These are phyloP conservation scores for Rhabditoides inermis DNA, from an alignment of 2,888 invertebrate species.

Conservation along the genomic window DNA sequence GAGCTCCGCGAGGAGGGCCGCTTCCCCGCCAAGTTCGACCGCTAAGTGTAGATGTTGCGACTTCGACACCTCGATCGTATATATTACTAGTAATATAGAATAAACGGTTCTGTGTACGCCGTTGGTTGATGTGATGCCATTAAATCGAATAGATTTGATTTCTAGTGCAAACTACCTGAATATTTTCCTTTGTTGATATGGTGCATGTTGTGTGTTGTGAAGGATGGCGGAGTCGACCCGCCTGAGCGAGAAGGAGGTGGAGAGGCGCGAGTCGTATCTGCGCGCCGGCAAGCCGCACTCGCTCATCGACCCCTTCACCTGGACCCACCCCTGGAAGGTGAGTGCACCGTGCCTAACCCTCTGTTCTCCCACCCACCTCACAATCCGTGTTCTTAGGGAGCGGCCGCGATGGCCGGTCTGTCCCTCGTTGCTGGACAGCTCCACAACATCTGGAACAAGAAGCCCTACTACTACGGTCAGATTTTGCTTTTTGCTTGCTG, in stretches of 20 bases:
- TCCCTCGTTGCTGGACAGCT: conserved; percentile 20
- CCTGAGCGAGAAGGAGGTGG: conserved; percentile 34
- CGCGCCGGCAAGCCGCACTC: conserved; percentile 29
- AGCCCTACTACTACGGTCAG: conserved; percentile 47
- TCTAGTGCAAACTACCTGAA: no score
- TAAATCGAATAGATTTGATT: no score
- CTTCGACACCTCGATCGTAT: no score
- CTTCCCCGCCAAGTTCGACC: conserved; percentile 52
- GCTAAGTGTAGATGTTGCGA: no score
- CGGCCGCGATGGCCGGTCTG: conserved; percentile 26
- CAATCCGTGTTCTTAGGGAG: conserved; percentile 13
- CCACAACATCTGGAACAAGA: conserved; percentile 41
- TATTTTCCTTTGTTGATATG: no score
- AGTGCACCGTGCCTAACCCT: neutral
- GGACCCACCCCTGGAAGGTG: conserved; percentile 40
- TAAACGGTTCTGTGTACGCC: no score
- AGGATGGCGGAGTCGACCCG: conserved; percentile 42
- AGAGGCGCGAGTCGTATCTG: conserved; percentile 37
- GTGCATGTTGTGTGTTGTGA: no score
- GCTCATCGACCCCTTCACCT: conserved; percentile 45
- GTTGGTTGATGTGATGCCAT: no score
- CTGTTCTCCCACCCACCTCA: neutral
- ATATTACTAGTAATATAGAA: no score
- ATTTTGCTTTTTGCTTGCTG: neutral
- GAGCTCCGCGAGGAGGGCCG: conserved; percentile 49